Evolutionary conservation across 2,888 invertebrate species (phyloP), one percentile per base, ranked within the genome.

Genomic region (Aleiodes leptofemur): DNA sequence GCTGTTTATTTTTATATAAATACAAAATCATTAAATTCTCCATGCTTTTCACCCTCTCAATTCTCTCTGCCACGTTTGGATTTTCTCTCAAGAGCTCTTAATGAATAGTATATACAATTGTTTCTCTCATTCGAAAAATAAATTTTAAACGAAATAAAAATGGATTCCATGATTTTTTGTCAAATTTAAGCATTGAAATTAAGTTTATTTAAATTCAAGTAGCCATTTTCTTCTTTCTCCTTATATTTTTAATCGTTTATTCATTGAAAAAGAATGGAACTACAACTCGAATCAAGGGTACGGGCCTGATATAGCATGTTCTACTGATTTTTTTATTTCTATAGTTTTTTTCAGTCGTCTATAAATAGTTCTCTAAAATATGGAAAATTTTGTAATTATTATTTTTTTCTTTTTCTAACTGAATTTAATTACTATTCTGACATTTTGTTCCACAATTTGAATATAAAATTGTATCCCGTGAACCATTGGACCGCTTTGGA

Each of bases 391-490:
- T 72, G 13, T 55, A 76, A 74, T 55, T 71, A 31, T 69, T 55
- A 72, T 77, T 73, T 73, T 34, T 34, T 80, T 57, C 34, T 59
- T 72, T 71, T 79, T 82, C 78, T 78, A 77, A 78, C 74, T 74
- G 69, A 59, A 70, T 76, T 57, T 53, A 16, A 78, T 53, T 57
- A 73, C 73, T 75, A 68, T 76, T 76, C 81, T 74, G 75, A 73
- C 68, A 69, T 71, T 79, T 82, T 80, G 75, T 80, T 79, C 78
- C 81, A 77, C 77, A 73, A 74, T 75, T 81, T 82, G 79, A 23
- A 83, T 85, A 88, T 82, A 88, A 88, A 88, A 88, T 88, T 88
- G 88, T 88, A 86, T 87, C 88, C 88, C 87, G 81, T 87, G 83
- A 88, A 88, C 87, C 88, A 87, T 87, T 88, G 88, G 87, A 88